These are phyloP conservation scores for Bombylius discolor DNA, from an alignment of 2,888 invertebrate genomes.

Conservation along the genomic window DNA sequence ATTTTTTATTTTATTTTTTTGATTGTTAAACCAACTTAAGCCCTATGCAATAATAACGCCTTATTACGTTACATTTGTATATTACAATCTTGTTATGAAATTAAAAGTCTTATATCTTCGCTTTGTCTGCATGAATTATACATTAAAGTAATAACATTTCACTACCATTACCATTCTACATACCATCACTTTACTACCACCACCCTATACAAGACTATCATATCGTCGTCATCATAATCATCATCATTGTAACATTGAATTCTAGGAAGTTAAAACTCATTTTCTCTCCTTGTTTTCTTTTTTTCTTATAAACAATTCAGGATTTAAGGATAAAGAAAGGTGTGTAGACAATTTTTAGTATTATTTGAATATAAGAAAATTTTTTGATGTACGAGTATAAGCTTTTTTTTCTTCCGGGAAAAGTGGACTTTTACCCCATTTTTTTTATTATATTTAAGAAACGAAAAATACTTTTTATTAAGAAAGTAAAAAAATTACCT, in stretches of 20 bases:
- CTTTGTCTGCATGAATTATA: slow-evolving; percentile 14
- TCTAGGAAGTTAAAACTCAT: not conserved
- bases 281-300: not conserved
- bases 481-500: not conserved
- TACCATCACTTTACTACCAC: not conserved
- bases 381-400: too few species aligned
- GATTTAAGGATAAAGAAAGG: not conserved
- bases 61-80: slow-evolving; percentile 15
- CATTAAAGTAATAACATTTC: slow-evolving; percentile 1
- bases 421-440: not conserved
- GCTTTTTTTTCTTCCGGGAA: not conserved
- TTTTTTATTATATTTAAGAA: not conserved
- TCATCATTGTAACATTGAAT: not conserved
- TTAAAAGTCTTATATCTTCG: slow-evolving; percentile 16
- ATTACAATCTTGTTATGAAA: slow-evolving; percentile 15
- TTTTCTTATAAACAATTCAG: not conserved
- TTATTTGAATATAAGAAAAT: too few species aligned
- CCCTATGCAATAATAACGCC: slow-evolving; percentile 13
- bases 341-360: not conserved
- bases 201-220: too few species aligned
- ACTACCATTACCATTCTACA: not conserved
- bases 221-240: too few species aligned
- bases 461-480: not conserved
- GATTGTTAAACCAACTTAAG: not conserved
- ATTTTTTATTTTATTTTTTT: not conserved